Conservation (phyloP, 1,140 invertebrate genomes). For the Carposina sasakii region DNA sequence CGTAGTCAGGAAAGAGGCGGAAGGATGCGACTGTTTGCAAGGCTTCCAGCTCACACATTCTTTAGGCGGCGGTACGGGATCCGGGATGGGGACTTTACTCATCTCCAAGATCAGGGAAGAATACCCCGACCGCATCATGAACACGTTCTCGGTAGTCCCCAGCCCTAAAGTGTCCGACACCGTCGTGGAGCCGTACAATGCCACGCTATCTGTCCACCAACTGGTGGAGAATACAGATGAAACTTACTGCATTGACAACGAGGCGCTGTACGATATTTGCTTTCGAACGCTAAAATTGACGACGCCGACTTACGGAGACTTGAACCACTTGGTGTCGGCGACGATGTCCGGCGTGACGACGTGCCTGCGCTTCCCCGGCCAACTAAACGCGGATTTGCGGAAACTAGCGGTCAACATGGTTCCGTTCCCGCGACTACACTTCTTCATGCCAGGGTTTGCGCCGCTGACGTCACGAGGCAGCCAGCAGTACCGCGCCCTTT, state of each 20-base stretch:
- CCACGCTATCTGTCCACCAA: constrained; percentile 84
- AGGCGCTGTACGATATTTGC: constrained; percentile 91
- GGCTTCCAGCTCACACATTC: constrained; percentile 90
- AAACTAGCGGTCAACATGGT: constrained; percentile 98
- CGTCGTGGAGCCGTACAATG: constrained; percentile 90
- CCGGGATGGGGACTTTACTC: constrained; percentile 89
- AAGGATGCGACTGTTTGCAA: constrained; percentile 91
- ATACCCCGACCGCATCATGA: constrained; percentile 94
- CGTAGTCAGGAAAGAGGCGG: constrained; percentile 90
- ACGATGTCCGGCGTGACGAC: constrained; percentile 82
- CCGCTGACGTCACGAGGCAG: constrained; percentile 79
- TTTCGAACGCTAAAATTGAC: constrained; percentile 86
- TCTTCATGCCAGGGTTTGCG: constrained; percentile 87
- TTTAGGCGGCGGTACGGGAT: constrained; percentile 89
- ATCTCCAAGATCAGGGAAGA: constrained; percentile 90
- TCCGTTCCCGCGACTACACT: constrained; percentile 88
- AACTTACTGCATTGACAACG: constrained; percentile 75
- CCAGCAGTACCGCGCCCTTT: constrained; percentile 80
- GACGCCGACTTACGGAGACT: constrained; percentile 87
- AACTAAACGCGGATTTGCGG: constrained; percentile 87
- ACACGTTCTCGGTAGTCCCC: constrained; percentile 91
- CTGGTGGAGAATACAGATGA: constrained; percentile 85
- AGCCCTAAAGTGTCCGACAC: constrained; percentile 91
- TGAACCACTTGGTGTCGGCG: no score
- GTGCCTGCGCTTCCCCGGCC: no score